phyloP scores from a whole-genome alignment of 2,797 vertebrate genomes.

The Lemur catta region DNA sequence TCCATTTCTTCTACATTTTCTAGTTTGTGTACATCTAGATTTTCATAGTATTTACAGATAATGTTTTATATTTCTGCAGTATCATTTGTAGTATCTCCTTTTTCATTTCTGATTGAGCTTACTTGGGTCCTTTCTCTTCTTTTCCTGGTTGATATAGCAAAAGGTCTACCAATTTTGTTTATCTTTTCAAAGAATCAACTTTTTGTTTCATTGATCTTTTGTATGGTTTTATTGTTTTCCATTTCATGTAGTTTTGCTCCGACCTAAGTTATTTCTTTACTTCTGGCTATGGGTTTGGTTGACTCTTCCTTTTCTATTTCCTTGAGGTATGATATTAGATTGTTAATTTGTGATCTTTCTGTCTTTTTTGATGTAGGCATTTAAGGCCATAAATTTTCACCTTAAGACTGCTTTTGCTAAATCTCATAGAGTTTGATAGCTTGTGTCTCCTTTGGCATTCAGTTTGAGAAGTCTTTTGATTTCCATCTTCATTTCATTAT shows the following conservation, averaged over 20 bases:
- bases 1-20: not conserved
- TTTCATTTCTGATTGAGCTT: not conserved
- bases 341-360: not conserved
- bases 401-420: not conserved
- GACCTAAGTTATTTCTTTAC: not conserved
- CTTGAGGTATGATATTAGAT: not conserved
- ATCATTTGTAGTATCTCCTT: not conserved
- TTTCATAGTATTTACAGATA: not conserved
- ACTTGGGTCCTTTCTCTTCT: too few relatives aligned
- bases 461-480: not conserved
- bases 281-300: not conserved
- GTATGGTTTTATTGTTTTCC: not conserved
- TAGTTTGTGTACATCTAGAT: not conserved
- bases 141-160: not conserved
- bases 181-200: not conserved
- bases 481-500: not conserved
- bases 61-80: not conserved
- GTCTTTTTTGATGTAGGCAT: not conserved
- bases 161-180: not conserved
- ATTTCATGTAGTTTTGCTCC: not conserved
- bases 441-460: not conserved
- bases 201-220: not conserved
- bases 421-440: not conserved
- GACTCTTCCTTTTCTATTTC: not conserved
- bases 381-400: not conserved